phyloP scores from a whole-genome alignment of 1,140 invertebrate genomes.

The Drosophila yakuba region DNA sequence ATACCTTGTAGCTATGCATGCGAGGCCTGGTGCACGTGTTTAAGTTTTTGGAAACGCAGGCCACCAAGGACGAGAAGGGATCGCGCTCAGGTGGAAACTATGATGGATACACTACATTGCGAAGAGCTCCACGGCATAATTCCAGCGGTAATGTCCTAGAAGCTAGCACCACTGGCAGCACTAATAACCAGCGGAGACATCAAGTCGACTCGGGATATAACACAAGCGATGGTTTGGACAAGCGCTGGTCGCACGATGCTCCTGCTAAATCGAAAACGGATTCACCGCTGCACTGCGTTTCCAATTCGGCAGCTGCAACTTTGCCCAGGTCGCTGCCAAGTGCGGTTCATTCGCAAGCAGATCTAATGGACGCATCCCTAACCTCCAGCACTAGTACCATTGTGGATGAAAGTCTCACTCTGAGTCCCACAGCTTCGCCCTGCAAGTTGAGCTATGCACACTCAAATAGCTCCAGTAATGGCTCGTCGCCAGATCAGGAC shows the following conservation, averaged over 20 bases:
- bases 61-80: conserved; percentile 88
- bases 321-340: conserved; percentile 56
- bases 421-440: conserved; percentile 61
- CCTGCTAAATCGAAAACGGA: conserved; percentile 71
- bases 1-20: conserved; percentile 91
- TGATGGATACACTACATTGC: conserved; percentile 80
- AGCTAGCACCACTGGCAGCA: conserved; percentile 63
- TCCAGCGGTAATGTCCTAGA: conserved; percentile 85
- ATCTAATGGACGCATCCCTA: conserved; percentile 77
- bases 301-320: conserved; percentile 37
- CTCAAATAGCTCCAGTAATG: conserved; percentile 78
- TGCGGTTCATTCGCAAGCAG: conserved; percentile 52
- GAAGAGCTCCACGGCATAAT: conserved; percentile 84
- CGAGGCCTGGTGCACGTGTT: conserved; percentile 96
- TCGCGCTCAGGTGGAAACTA: conserved; percentile 80
- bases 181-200: conserved; percentile 85
- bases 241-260: conserved; percentile 94
- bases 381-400: conserved; percentile 81
- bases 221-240: conserved; percentile 91
- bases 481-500: conserved; percentile 81
- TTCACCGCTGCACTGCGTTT: conserved; percentile 61
- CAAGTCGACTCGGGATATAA: conserved; percentile 95
- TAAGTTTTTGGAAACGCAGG: conserved; percentile 96
- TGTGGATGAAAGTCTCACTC: conserved; percentile 76
- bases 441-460: conserved; percentile 64